phyloP scores from a whole-genome alignment of 2,888 invertebrate species.

The Hoplodrina ambigua region DNA sequence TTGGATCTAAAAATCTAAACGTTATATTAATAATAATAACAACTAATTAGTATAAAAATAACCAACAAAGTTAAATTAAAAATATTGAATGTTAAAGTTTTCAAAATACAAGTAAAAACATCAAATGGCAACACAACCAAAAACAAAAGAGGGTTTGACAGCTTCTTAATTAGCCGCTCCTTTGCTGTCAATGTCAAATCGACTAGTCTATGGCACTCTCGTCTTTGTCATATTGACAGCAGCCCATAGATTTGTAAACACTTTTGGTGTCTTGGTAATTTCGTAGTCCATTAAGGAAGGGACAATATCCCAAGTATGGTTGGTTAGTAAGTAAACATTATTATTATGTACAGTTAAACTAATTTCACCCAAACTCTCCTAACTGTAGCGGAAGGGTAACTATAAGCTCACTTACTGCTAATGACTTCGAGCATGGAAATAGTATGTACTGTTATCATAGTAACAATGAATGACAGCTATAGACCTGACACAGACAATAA shows the following conservation, averaged over 20 bases:
- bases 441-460: background rate
- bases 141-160: constrained; percentile 56
- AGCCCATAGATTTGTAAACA: constrained; percentile 35
- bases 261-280: constrained; percentile 33
- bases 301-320: constrained; percentile 13
- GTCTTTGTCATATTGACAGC: constrained; percentile 63
- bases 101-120: constrained; percentile 11
- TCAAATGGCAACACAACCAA: constrained; percentile 13
- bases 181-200: constrained; percentile 41
- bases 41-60: background rate
- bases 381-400: background rate
- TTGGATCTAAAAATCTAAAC: background rate
- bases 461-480: constrained; percentile 1
- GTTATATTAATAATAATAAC: background rate
- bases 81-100: constrained; percentile 8
- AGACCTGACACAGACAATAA: background rate
- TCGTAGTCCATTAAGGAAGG: constrained; percentile 7
- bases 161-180: constrained; percentile 41
- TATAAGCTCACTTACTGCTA: constrained; percentile 15
- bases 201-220: constrained; percentile 44
- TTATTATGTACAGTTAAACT: constrained; percentile 1
- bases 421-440: constrained; percentile 12
- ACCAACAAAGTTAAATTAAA: background rate
- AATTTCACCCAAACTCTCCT: constrained; percentile 23
- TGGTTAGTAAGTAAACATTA: constrained; percentile 2